Percentiles rank a stretch among this genome's conserved stretches.
These are phyloP conservation scores for Scalopus aquaticus DNA, from an alignment of 2,113 vertebrate species.

Conservation along the genomic window DNA sequence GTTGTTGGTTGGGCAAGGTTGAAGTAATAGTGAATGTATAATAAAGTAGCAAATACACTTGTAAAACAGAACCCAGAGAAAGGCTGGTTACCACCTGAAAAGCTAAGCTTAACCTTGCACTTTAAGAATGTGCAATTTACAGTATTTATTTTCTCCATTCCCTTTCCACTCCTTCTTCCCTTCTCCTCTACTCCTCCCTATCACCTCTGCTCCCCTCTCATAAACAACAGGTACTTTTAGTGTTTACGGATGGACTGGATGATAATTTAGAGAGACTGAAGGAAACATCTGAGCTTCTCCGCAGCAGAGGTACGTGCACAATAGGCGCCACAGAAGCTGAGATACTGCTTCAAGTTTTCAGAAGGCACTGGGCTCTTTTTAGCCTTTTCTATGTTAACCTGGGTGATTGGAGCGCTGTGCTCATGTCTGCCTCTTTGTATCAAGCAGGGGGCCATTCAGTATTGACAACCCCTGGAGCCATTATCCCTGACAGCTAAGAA, in stretches of 20 bases:
- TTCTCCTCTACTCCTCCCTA: background rate
- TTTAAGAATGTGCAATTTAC: background rate
- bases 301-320: constrained; percentile 76
- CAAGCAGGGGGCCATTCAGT: background rate
- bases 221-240: constrained; percentile 87
- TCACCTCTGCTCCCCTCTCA: background rate
- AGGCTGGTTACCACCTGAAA: background rate
- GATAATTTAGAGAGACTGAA: constrained; percentile 84
- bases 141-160: background rate
- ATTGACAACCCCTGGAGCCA: background rate
- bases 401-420: background rate
- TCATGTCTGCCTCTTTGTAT: background rate
- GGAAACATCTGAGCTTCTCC: constrained; percentile 81
- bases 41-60: background rate
- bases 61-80: background rate
- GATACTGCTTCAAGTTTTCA: background rate
- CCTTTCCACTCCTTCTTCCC: background rate
- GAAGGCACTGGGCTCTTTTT: background rate
- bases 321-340: background rate
- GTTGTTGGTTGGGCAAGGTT: background rate
- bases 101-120: background rate
- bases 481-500: background rate
- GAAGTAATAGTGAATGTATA: background rate
- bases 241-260: constrained; percentile 93
- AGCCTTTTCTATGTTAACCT: background rate